phyloP scores from a whole-genome alignment of 2,888 invertebrate species.

The Aspidiotus rigidus region DNA sequence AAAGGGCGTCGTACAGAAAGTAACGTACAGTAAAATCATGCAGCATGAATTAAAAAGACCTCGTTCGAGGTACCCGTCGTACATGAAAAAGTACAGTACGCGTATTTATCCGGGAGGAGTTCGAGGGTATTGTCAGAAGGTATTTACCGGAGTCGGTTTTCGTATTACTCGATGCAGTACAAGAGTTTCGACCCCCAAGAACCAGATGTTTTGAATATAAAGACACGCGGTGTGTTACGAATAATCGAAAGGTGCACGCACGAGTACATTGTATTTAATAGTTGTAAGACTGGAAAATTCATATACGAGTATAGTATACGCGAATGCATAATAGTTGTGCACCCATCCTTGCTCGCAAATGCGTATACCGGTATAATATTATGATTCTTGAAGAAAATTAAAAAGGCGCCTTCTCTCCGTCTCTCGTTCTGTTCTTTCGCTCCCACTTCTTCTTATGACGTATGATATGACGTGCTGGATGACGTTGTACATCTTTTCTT shows the following conservation, averaged over 20 bases:
- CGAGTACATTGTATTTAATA: slow-evolving; percentile 29
- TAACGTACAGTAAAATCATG: slow-evolving; percentile 27
- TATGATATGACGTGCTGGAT: slow-evolving; percentile 19
- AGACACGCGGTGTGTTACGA: slow-evolving; percentile 26
- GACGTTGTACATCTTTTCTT: slow-evolving; percentile 2
- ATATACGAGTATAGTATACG: slow-evolving; percentile 28
- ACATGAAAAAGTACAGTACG: neutral
- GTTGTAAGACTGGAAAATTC: slow-evolving; percentile 22
- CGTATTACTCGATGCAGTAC: slow-evolving; percentile 12
- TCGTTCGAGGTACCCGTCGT: neutral
- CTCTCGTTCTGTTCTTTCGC: neutral
- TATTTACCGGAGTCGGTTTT: slow-evolving; percentile 29
- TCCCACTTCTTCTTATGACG: slow-evolving; percentile 9
- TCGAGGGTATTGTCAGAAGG: slow-evolving; percentile 20
- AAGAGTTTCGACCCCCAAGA: slow-evolving; percentile 28
- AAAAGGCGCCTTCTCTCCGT: neutral
- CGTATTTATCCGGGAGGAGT: slow-evolving; percentile 13
- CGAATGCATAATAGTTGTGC: neutral
- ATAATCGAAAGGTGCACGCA: slow-evolving; percentile 30
- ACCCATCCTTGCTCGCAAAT: too few relatives aligned
- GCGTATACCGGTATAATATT: neutral
- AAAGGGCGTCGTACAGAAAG: slow-evolving; percentile 30
- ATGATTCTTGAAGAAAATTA: neutral
- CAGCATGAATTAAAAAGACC: slow-evolving; percentile 29
- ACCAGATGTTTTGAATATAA: slow-evolving; percentile 30